A percentile compares a stretch with the other conserved stretches of the same genome.
Conservation (phyloP, 2,888 invertebrate species). For the Lissocephala sabroskyi region DNA sequence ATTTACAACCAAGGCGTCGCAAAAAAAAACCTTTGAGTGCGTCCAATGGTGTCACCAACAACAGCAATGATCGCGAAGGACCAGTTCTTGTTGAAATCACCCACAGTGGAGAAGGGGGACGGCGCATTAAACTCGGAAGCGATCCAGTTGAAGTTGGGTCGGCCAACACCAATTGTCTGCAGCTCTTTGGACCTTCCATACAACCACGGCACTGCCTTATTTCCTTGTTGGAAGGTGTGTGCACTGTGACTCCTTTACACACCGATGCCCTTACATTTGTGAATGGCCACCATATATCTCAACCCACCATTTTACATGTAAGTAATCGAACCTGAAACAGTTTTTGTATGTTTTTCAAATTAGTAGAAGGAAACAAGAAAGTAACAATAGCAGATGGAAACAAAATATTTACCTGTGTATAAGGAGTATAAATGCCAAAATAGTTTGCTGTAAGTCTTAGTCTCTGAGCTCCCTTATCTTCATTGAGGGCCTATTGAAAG, state of each 20-base stretch:
- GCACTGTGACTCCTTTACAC: slow-evolving; percentile 93
- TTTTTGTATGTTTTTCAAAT: too few species aligned
- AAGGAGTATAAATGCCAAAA: too few species aligned
- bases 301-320: slow-evolving; percentile 92
- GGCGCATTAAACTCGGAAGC: slow-evolving; percentile 77
- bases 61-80: slow-evolving; percentile 78
- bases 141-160: slow-evolving; percentile 83
- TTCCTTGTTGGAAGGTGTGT: slow-evolving; percentile 92
- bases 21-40: slow-evolving; percentile 82
- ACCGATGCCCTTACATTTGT: slow-evolving; percentile 95
- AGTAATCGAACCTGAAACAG: too few species aligned
- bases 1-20: slow-evolving; percentile 89
- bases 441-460: too few species aligned
- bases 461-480: too few species aligned
- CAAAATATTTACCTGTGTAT: too few species aligned
- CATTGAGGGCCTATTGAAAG: too few species aligned
- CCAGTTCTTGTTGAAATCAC: slow-evolving; percentile 78
- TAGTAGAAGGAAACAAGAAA: too few species aligned
- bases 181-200: slow-evolving; percentile 91
- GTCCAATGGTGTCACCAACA: slow-evolving; percentile 74
- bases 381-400: too few species aligned
- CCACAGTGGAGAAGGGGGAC: slow-evolving; percentile 75
- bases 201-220: slow-evolving; percentile 96
- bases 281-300: slow-evolving; percentile 92
- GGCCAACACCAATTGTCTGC: slow-evolving; percentile 85